Percentiles rank a stretch among this genome's conserved stretches.
Evolutionary conservation across 2,888 invertebrate species (phyloP).

Genomic region (Calephelis perditalis): DNA sequence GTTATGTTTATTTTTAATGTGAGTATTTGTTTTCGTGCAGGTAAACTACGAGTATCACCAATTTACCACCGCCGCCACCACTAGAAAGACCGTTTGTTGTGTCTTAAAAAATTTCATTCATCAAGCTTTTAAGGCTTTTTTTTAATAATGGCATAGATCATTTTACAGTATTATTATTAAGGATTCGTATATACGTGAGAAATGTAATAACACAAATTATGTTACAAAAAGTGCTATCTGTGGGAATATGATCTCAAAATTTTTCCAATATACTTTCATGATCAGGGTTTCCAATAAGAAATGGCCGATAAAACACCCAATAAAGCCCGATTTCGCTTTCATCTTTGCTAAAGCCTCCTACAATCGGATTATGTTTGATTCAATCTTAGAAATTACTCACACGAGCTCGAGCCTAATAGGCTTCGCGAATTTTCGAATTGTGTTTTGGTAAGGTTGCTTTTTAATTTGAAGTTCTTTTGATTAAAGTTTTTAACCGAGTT

Average conservation of each 20-base stretch:
- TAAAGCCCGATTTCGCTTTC: conserved; percentile 23
- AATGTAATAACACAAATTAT: no score
- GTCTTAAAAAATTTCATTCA: no score
- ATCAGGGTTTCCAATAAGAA: conserved; percentile 17
- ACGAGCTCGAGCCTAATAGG: conserved; percentile 13
- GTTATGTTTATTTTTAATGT: no score
- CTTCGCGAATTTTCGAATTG: conserved; percentile 6
- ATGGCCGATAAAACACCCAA: conserved; percentile 21
- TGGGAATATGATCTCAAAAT: background rate
- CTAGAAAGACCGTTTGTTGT: no score
- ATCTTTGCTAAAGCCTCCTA: conserved; percentile 18
- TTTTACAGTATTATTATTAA: no score
- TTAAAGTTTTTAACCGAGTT: no score
- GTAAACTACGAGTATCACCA: no score
- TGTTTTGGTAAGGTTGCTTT: conserved; percentile 8
- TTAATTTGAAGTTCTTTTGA: background rate
- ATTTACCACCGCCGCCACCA: no score
- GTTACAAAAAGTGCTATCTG: background rate
- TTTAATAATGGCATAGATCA: no score
- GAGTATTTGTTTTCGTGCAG: no score
- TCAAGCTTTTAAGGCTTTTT: no score
- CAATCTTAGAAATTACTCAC: conserved; percentile 28
- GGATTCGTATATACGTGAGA: no score
- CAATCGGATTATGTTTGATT: conserved; percentile 30
- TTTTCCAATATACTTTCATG: conserved; percentile 9